Conservation (phyloP, 2,113 vertebrate species). For the Brachypteracias leptosomus region DNA sequence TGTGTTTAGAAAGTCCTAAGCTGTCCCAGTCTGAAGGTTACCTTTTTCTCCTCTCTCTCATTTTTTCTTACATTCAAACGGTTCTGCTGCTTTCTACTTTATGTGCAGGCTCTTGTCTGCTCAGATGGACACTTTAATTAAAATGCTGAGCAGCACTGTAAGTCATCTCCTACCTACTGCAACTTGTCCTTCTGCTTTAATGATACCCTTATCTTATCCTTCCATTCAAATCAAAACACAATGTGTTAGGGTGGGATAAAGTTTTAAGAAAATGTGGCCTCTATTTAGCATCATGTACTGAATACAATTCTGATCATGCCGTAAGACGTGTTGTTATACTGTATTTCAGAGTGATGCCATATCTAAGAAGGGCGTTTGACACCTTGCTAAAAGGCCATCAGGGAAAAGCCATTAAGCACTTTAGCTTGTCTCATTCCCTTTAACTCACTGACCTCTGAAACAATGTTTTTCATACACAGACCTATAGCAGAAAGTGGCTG, state of each 20-base stretch:
- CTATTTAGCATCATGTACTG: background rate
- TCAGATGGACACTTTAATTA: slow-evolving; percentile 6
- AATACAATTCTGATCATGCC: background rate
- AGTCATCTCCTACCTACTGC: background rate
- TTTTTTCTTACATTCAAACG: background rate
- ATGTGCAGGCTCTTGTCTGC: background rate
- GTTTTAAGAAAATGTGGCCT: background rate
- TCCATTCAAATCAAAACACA: background rate
- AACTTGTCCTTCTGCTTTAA: background rate
- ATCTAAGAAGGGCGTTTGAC: background rate
- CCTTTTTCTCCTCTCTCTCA: background rate
- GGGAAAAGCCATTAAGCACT: background rate
- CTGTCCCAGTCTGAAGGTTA: background rate
- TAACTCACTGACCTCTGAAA: background rate
- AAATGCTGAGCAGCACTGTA: background rate
- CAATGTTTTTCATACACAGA: background rate
- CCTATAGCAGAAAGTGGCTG: background rate
- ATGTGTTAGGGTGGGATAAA: background rate
- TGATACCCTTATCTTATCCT: background rate
- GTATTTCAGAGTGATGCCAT: background rate
- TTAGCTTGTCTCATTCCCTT: background rate
- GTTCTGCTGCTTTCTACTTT: background rate
- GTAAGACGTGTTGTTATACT: background rate
- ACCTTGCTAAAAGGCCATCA: background rate
- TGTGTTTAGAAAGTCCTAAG: background rate